A percentile compares a stretch with the other conserved stretches of the same genome.
Conservation (phyloP, 2,888 invertebrate species). For the Cryptosula pallasiana region DNA sequence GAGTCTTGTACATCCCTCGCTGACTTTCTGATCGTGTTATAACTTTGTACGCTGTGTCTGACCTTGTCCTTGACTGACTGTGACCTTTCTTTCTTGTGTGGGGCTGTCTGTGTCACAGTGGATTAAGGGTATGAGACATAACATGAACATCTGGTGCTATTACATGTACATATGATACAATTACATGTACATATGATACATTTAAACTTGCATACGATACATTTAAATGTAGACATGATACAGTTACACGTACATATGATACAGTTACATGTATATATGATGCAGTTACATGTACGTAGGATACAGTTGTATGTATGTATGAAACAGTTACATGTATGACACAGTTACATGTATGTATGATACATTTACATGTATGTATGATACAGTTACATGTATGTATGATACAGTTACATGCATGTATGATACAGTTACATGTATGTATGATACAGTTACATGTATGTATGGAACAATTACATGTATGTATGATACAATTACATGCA, state of each 20-base stretch:
- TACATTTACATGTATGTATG: not conserved
- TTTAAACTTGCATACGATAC: not conserved
- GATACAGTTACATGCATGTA: not conserved
- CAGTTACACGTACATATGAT: not conserved
- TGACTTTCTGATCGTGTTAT: not conserved
- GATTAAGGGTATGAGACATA: too few relatives aligned
- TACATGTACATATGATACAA: not conserved
- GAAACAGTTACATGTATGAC: not conserved
- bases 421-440: not conserved
- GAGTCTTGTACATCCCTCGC: constrained; percentile 7
- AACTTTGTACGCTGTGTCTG: not conserved
- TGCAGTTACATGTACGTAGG: not conserved
- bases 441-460: not conserved
- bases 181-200: not conserved
- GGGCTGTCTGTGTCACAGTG: not conserved
- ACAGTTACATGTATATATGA: not conserved
- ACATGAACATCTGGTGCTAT: not conserved
- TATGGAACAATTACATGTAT: not conserved
- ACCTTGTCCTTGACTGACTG: not conserved
- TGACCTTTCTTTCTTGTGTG: not conserved
- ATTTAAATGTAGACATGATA: not conserved
- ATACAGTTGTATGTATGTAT: too few relatives aligned
- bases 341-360: too few relatives aligned
- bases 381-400: not conserved
- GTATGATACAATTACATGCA: not conserved